Percentiles rank a stretch among this genome's conserved stretches.
These are phyloP conservation scores for Coregonus suidteri DNA, from an alignment of 2,797 vertebrate genomes.

Conservation along the genomic window DNA sequence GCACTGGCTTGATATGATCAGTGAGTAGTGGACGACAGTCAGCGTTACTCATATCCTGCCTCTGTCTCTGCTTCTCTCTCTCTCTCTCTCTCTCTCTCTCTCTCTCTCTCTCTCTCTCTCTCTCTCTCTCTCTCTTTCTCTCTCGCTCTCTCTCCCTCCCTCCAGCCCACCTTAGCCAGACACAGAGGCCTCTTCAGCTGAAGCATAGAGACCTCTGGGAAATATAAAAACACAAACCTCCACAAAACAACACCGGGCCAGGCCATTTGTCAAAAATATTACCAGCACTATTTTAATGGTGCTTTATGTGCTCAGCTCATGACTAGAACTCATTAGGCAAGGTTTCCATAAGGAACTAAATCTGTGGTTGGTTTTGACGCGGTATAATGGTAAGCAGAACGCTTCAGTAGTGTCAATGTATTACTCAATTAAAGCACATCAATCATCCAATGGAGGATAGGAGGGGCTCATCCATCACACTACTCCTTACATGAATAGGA, in stretches of 20 bases:
- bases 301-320: constrained; percentile 20
- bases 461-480: constrained; percentile 53
- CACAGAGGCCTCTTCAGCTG: constrained; percentile 5
- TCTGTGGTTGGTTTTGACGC: constrained; percentile 8
- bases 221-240: constrained; percentile 24
- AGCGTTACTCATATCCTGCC: constrained; percentile 31
- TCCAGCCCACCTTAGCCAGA: not conserved
- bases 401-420: constrained; percentile 56
- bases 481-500: constrained; percentile 18
- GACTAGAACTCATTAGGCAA: constrained; percentile 30
- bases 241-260: constrained; percentile 21
- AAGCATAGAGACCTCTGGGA: constrained; percentile 10
- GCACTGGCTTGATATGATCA: constrained; percentile 29
- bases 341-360: constrained; percentile 41
- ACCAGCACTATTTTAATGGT: too few species aligned
- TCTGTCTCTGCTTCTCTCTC: not conserved
- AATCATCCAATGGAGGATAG: constrained; percentile 51
- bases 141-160: too few species aligned
- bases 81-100: too few species aligned
- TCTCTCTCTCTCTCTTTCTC: too few species aligned
- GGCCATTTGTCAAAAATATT: constrained; percentile 38
- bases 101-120: too few species aligned
- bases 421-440: constrained; percentile 71
- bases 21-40: constrained; percentile 14
- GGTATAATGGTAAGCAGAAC: constrained; percentile 45